Evolutionary conservation across 1,140 invertebrate genomes (phyloP), one percentile per base, ranked within the genome.

Genomic region (Aphelinus certus): DNA sequence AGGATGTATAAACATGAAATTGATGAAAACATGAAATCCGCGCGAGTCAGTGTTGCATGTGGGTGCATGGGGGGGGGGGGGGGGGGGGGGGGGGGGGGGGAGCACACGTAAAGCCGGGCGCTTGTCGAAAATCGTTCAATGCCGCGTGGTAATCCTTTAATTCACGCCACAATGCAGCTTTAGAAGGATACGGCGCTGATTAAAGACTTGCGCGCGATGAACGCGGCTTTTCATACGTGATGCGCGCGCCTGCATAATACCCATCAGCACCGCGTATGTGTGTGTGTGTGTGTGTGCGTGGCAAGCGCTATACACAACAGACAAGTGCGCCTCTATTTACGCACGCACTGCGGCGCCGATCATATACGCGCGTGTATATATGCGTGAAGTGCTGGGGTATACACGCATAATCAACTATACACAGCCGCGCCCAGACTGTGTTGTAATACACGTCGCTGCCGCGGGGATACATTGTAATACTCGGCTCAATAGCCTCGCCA

Each of bases 281-380:
- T 61, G 10, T 42, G 26, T 10, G 45, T 46, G 26, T 26, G 26
- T 26, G 26, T 26, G 3, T 47, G 26, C 47, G 60, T 51, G 51
- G 45, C 10, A 53, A n/a, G 26, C 57, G 55, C 2, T 47, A 10
- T n/a, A 45, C 55, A 55, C 9, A 26, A 55, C 46, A 67, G 51
- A 69, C 67, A 63, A 73, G 71, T 77, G 75, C 48, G 76, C 60
- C 43, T 62, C 4, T 70, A 58, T 68, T 62, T 64, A 72, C 55
- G 26, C 26, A 75, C 71, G 77, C 73, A 75, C 77, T 79, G 26
- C 56, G 42, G 49, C 43, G 56, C n/a, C 49, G 45, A 69, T 69
- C 7, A 26, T 26, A 26, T 26, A 26, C 26, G 26, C 26, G 26
- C 26, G 26, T 26, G 26, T 26, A 26, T 26, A 61, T 42, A 10